Conservation (phyloP, 53 echinoderm and acorn worm genomes). For the Henricia sp. region DNA sequence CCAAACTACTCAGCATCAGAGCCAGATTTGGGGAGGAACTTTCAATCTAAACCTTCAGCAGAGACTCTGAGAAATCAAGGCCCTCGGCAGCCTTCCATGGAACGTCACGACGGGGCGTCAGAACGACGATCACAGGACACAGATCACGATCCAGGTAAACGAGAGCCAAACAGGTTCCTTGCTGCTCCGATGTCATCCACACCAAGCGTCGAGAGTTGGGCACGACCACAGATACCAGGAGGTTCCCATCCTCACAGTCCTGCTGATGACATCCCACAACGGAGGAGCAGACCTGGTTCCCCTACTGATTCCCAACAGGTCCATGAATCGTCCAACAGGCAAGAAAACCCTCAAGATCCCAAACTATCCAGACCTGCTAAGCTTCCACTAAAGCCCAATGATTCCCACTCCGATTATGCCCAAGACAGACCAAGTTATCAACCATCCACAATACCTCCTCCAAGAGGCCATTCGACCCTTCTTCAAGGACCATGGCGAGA, state of each 20-base stretch:
- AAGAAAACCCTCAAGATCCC: background rate
- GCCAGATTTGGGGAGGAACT: slow-evolving; percentile 28
- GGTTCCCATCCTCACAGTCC: slow-evolving; percentile 10
- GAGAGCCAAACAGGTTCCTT: slow-evolving; percentile 21
- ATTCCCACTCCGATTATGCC: background rate
- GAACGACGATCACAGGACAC: background rate
- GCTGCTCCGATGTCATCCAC: slow-evolving; percentile 22
- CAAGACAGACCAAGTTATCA: background rate
- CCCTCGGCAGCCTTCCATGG: background rate
- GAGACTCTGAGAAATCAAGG: background rate
- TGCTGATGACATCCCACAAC: background rate
- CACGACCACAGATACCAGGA: slow-evolving; percentile 15
- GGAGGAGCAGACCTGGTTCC: slow-evolving; percentile 3
- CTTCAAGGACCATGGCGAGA: slow-evolving; percentile 14
- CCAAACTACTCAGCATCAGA: slow-evolving; percentile 38
- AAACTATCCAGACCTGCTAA: background rate
- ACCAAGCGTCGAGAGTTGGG: slow-evolving; percentile 20
- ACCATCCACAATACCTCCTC: too few species aligned
- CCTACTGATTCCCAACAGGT: slow-evolving; percentile 7
- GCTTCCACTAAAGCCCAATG: background rate
- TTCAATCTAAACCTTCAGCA: background rate
- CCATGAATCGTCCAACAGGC: background rate
- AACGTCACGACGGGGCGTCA: background rate
- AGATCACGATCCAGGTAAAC: background rate
- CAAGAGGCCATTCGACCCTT: background rate